Evolutionary conservation across 2,113 vertebrate genomes (phyloP).

Genomic region (Vidua macroura): DNA sequence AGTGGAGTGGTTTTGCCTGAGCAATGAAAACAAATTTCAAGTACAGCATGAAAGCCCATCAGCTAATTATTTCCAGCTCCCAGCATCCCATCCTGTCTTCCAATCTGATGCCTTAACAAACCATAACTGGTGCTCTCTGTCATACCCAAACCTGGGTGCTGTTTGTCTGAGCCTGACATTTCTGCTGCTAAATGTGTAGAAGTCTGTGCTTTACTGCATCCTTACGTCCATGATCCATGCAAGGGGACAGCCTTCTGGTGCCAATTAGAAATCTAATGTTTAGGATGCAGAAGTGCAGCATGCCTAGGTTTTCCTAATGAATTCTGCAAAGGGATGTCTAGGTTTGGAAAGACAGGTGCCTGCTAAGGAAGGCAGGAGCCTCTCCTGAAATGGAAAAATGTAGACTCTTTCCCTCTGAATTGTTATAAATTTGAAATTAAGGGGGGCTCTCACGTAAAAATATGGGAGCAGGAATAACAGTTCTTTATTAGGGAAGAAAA

Average conservation of each 20-base stretch:
- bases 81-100: neutral
- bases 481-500: too few relatives aligned
- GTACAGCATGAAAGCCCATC: neutral
- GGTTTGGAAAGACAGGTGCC: too few relatives aligned
- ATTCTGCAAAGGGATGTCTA: neutral
- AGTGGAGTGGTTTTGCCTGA: neutral
- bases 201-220: neutral
- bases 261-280: neutral
- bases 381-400: too few relatives aligned
- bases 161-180: neutral
- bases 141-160: neutral
- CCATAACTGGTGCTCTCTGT: neutral
- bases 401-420: too few relatives aligned
- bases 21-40: neutral
- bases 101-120: neutral
- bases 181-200: neutral
- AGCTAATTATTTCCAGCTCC: neutral
- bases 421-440: too few relatives aligned
- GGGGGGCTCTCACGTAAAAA: too few relatives aligned
- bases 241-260: neutral
- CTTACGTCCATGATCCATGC: fast-evolving
- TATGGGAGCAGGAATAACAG: too few relatives aligned
- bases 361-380: too few relatives aligned
- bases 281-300: neutral
- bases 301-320: neutral